A percentile compares a stretch with the other conserved stretches of the same genome.
These are phyloP conservation scores for Tinamus major DNA, from an alignment of 2,797 vertebrate genomes.

Conservation along the genomic window DNA sequence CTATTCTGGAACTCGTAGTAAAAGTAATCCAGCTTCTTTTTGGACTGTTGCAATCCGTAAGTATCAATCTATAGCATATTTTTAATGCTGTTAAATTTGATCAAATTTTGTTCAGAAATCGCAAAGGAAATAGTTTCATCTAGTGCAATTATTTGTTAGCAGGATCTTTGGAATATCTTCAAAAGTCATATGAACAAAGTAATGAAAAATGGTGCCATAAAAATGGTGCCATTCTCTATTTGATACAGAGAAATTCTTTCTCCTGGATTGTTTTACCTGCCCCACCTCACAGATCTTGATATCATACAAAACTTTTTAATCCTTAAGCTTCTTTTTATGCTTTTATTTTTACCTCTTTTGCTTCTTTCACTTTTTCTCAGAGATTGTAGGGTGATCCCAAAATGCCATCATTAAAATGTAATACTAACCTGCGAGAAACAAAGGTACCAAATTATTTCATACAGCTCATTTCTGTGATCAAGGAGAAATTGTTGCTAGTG, in stretches of 20 bases:
- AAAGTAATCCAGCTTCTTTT: neutral
- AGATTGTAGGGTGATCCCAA: neutral
- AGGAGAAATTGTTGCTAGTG: neutral
- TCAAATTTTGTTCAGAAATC: conserved; percentile 4
- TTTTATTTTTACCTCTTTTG: neutral
- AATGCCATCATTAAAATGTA: neutral
- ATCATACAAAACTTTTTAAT: neutral
- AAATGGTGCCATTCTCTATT: neutral
- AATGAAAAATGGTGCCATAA: conserved; percentile 13
- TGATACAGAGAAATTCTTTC: neutral
- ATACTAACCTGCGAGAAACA: neutral
- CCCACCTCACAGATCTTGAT: neutral
- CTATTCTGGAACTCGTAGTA: neutral
- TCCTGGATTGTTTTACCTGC: neutral
- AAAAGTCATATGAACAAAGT: conserved; percentile 31
- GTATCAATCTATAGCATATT: neutral
- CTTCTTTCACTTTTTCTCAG: neutral
- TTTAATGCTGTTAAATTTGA: conserved; percentile 37
- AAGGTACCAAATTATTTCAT: neutral
- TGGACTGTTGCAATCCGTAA: neutral
- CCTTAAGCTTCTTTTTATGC: too few species aligned
- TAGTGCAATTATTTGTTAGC: conserved; percentile 42
- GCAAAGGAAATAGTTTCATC: conserved; percentile 48
- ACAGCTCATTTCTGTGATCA: neutral
- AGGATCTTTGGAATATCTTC: conserved; percentile 5